phyloP scores from a whole-genome alignment of 2,797 vertebrate genomes.

The Discoglossus pictus region DNA sequence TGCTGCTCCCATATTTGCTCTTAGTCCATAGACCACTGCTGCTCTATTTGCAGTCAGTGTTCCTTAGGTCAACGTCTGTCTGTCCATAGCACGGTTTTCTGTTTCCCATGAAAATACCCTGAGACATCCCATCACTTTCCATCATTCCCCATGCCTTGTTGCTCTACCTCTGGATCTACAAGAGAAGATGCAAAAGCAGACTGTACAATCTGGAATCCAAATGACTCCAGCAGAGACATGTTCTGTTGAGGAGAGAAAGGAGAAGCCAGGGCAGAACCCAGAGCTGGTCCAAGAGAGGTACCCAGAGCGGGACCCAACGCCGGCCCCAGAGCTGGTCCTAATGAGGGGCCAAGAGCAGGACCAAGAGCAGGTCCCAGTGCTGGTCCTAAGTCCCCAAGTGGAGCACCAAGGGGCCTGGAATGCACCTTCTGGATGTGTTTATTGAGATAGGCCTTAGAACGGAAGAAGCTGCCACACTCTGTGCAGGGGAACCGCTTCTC shows the following conservation, averaged over 20 bases:
- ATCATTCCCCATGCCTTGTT: slow-evolving; percentile 87
- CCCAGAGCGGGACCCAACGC: slow-evolving; percentile 35
- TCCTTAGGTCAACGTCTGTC: too few relatives aligned
- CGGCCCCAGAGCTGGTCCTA: slow-evolving; percentile 34
- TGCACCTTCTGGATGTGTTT: slow-evolving; percentile 98
- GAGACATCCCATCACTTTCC: slow-evolving; percentile 79
- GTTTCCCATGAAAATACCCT: slow-evolving; percentile 16
- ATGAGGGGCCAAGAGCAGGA: slow-evolving; percentile 26
- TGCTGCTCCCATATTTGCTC: too few relatives aligned
- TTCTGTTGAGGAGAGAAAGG: slow-evolving; percentile 98
- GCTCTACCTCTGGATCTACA: slow-evolving; percentile 90
- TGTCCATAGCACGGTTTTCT: not conserved
- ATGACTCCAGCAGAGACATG: slow-evolving; percentile 98
- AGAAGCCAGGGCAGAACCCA: slow-evolving; percentile 71
- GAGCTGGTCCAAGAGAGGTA: slow-evolving; percentile 43
- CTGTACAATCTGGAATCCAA: slow-evolving; percentile 98
- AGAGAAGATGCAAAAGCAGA: slow-evolving; percentile 96
- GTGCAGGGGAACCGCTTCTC: slow-evolving; percentile 94
- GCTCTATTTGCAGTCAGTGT: too few relatives aligned
- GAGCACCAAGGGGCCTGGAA: slow-evolving; percentile 76
- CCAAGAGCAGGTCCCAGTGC: slow-evolving; percentile 63
- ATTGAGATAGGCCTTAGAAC: slow-evolving; percentile 99
- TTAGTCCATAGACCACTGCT: too few relatives aligned
- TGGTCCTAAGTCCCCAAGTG: slow-evolving; percentile 82
- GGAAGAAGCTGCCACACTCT: slow-evolving; percentile 96